Percentiles rank a stretch among this genome's conserved stretches.
These are phyloP conservation scores for Stictonetta naevosa DNA, from an alignment of 2,113 vertebrate genomes.

Conservation along the genomic window DNA sequence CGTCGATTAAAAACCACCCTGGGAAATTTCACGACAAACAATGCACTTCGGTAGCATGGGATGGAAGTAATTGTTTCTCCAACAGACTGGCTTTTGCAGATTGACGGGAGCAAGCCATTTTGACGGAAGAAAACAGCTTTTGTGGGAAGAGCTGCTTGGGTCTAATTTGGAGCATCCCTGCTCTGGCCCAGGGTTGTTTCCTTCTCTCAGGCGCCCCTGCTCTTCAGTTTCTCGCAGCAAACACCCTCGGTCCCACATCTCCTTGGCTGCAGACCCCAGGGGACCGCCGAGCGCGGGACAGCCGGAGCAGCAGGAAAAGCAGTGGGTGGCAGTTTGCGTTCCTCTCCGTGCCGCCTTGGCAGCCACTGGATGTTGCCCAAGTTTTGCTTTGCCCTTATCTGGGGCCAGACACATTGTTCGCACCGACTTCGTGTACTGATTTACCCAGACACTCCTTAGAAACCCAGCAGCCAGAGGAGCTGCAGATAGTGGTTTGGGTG, in stretches of 20 bases:
- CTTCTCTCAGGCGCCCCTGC: too few relatives aligned
- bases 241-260: not conserved
- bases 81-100: not conserved
- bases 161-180: not conserved
- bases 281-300: too few relatives aligned
- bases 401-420: constrained; percentile 58
- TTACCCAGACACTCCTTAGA: constrained; percentile 74
- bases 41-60: fast-evolving
- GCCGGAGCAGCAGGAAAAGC: not conserved
- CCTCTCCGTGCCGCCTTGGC: constrained; percentile 6
- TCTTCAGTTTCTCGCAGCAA: not conserved
- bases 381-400: constrained; percentile 71
- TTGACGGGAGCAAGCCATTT: not conserved
- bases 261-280: not conserved
- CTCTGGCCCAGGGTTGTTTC: not conserved
- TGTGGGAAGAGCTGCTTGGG: not conserved
- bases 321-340: constrained; percentile 62
- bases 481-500: constrained; percentile 69
- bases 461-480: constrained; percentile 56
- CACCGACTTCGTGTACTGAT: constrained; percentile 62
- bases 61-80: not conserved
- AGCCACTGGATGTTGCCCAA: constrained; percentile 72
- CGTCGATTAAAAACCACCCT: not conserved
- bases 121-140: not conserved
- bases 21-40: not conserved